Conservation (phyloP, 2,113 vertebrate species). For the Phocoena sinus region DNA sequence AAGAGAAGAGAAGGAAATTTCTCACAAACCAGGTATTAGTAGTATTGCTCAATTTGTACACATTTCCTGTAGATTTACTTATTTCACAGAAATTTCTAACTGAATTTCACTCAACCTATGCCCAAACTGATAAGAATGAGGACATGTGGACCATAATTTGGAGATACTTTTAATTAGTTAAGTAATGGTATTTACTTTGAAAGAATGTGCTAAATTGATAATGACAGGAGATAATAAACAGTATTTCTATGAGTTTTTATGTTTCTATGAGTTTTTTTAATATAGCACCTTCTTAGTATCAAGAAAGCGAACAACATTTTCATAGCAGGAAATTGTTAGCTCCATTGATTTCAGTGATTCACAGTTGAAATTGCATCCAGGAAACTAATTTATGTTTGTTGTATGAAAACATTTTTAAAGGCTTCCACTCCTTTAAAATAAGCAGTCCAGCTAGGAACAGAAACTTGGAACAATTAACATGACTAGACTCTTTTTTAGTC, state of each 20-base stretch:
- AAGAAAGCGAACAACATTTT: slow-evolving; percentile 24
- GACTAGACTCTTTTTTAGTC: not conserved
- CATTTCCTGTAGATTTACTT: slow-evolving; percentile 4
- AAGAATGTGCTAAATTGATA: not conserved
- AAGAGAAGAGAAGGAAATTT: slow-evolving; percentile 44
- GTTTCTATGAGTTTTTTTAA: not conserved
- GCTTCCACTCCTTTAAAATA: not conserved
- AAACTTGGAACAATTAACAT: not conserved
- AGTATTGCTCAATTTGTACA: slow-evolving; percentile 18
- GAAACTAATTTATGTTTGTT: not conserved
- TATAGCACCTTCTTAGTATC: not conserved
- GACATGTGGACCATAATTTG: not conserved
- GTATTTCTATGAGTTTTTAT: not conserved
- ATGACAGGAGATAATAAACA: slow-evolving; percentile 12
- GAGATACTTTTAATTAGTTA: not conserved
- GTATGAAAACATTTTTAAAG: slow-evolving; percentile 42
- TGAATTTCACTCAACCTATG: not conserved
- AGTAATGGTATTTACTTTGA: not conserved
- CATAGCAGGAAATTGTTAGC: not conserved
- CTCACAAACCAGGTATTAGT: slow-evolving; percentile 57
- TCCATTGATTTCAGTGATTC: not conserved
- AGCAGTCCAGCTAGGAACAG: not conserved
- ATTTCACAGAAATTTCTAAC: slow-evolving; percentile 36
- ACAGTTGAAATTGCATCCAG: not conserved
- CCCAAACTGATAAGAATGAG: not conserved